A percentile compares a stretch with the other conserved stretches of the same genome.
Conservation (phyloP, 2,888 invertebrate genomes). For the Thera britannica region DNA sequence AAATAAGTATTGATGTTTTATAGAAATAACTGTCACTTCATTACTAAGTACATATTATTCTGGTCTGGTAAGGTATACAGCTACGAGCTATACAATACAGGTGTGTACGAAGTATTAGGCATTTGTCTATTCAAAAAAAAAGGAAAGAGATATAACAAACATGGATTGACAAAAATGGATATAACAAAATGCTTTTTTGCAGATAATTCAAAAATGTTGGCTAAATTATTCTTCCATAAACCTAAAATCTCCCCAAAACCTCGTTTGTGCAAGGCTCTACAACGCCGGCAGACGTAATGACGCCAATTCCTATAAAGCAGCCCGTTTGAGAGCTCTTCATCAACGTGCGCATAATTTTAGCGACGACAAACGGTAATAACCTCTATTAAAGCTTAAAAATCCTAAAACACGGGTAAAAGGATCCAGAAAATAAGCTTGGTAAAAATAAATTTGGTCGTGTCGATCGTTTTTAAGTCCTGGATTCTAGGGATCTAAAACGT, state of each 20-base stretch:
- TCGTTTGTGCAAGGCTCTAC: not conserved
- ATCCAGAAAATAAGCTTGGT: not conserved
- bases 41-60: too few relatives aligned
- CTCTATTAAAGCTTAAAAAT: constrained; percentile 13
- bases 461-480: not conserved
- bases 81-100: too few relatives aligned
- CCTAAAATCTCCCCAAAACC: not conserved
- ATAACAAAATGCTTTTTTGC: too few relatives aligned
- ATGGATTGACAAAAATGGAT: too few relatives aligned
- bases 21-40: too few relatives aligned
- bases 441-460: not conserved
- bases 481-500: too few relatives aligned
- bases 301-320: constrained; percentile 23
- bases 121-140: too few relatives aligned
- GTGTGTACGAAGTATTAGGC: too few relatives aligned
- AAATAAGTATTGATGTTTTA: too few relatives aligned
- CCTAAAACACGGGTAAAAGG: constrained; percentile 8
- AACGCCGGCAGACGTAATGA: constrained; percentile 3
- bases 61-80: too few relatives aligned
- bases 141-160: too few relatives aligned
- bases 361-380: constrained; percentile 1
- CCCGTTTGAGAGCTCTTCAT: constrained; percentile 7
- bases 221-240: not conserved
- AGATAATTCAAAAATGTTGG: too few relatives aligned
- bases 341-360: constrained; percentile 16